A percentile compares a stretch with the other conserved stretches of the same genome.
Conservation (phyloP, 2,888 invertebrate species). For the Hypselothyrea guttata region DNA sequence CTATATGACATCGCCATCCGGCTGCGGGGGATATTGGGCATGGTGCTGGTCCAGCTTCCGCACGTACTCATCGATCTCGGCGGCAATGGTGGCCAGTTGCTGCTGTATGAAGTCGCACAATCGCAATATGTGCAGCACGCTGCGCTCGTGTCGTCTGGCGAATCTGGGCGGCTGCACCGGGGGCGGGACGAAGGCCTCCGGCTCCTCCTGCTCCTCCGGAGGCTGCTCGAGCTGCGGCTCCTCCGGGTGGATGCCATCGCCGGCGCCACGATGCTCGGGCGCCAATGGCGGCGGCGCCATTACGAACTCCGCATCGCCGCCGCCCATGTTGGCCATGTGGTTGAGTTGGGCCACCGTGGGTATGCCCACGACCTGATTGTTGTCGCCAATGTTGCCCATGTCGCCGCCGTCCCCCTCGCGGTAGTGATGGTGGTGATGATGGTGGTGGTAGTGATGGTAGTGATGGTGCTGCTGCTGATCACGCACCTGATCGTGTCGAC, state of each 20-base stretch:
- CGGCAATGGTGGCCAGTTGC: slow-evolving; percentile 28
- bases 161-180: slow-evolving; percentile 34
- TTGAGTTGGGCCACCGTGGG: slow-evolving; percentile 21
- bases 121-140: slow-evolving; percentile 29
- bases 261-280: slow-evolving; percentile 28
- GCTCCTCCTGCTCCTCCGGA: background rate
- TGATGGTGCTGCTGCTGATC: background rate
- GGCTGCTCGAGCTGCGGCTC: slow-evolving; percentile 9
- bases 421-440: no score
- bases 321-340: slow-evolving; percentile 34
- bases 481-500: background rate
- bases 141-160: slow-evolving; percentile 39
- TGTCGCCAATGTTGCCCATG: slow-evolving; percentile 38
- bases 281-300: slow-evolving; percentile 11
- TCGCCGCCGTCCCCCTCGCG: slow-evolving; percentile 32
- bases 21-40: slow-evolving; percentile 23
- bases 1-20: slow-evolving; percentile 50
- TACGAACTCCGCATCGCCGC: slow-evolving; percentile 45
- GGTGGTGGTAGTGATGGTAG: no score
- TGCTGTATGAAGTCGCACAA: slow-evolving; percentile 38
- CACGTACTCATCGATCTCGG: slow-evolving; percentile 28
- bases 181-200: slow-evolving; percentile 4
- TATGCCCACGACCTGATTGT: slow-evolving; percentile 34
- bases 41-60: slow-evolving; percentile 17
- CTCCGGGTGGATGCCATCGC: slow-evolving; percentile 27